Evolutionary conservation across 1,140 invertebrate genomes (phyloP), one percentile per base, ranked within the genome.

Genomic region (Hylyphantes graminicola): DNA sequence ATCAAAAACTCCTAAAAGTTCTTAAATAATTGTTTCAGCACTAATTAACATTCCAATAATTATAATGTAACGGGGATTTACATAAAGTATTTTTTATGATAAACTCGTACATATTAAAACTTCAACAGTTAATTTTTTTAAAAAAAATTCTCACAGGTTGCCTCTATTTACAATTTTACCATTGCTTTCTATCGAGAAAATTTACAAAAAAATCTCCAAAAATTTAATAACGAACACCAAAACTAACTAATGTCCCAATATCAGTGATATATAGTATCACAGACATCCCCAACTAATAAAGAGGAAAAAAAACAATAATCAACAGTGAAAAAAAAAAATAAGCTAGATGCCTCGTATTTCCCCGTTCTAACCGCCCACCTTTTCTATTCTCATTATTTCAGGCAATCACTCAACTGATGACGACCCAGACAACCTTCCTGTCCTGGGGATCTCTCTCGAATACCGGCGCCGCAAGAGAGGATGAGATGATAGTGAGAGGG

Each of bases 361-460:
- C 51, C n/a, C 21, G 8, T 50, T 64, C 50, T 78, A 12, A 67
- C 48, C 13, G 15, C 76, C 15, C 19, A 35, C 35, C 50, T 76
- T 74, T 63, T 76, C 59, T 76, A 50, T 78, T 67, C 76, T 78
- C 76, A 78, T 78, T 78, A 78, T 78, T 78, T 78, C 76, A 78
- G 76, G 76, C 76, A 78, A 67, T 78, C 76, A 55, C 48, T 78
- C 76, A 67, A 78, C 35, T 57, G 59, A 76, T 76, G 74, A 64
- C 74, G 74, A 64, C 59, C 74, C 53, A 76, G 59, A 64, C 76
- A 68, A 67, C 76, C 64, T 78, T 78, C 76, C 53, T 35, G 57
- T 57, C 57, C 53, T 13, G 74, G 21, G 51, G 51, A 78, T 67
- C 76, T 64, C 21, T 78, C 55, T 78, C 76, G 55, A 80, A 68